Evolutionary conservation across 2,888 invertebrate genomes (phyloP), one percentile per base, ranked within the genome.

Genomic region (Drosophila pseudotalamancana): DNA sequence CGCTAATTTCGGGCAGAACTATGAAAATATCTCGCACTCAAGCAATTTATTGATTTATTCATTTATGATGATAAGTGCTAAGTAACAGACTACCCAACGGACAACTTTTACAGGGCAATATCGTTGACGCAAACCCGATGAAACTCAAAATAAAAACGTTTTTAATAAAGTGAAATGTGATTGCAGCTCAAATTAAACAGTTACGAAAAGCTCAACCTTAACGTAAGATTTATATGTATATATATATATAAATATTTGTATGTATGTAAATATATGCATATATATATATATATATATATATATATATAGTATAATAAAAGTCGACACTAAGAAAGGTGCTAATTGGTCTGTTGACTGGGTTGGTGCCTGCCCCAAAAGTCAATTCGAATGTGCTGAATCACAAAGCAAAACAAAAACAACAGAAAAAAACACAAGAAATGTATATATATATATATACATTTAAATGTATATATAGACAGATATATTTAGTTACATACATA

Each of bases 91-190:
- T 5, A 34, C 11, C 19, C 34, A 8, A 12, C 0, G 1, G 12
- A 1, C 5, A 12, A 0, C 4, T 49, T 11, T 25, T 56, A 34
- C 49, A 65, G 65, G 29, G 46, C 32, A 11, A 35, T 40, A 27
- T 37, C 29, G n/a, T 31, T 11, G 54, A 48, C 37, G 45, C 46
- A 46, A 16, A 51, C 21, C 51, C 40, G 12, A 64, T 11, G 16
- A 12, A 16, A 39, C 40, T 35, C 34, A 25, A 43, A 37, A 40
- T 32, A 27, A 48, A 31, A 51, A 25, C 12, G 9, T 37, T 25
- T n/a, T 40, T 37, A 53, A 40, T 75, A 12, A 48, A 56, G 63
- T 53, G 54, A 53, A 63, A 51, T 27, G 27, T 53, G 62, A 62
- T 62, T 70, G 45, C 19, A 8, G 23, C 16, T 35, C 49, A 51